phyloP scores from a whole-genome alignment of 2,797 vertebrate genomes.

The Apodemus agrarius region DNA sequence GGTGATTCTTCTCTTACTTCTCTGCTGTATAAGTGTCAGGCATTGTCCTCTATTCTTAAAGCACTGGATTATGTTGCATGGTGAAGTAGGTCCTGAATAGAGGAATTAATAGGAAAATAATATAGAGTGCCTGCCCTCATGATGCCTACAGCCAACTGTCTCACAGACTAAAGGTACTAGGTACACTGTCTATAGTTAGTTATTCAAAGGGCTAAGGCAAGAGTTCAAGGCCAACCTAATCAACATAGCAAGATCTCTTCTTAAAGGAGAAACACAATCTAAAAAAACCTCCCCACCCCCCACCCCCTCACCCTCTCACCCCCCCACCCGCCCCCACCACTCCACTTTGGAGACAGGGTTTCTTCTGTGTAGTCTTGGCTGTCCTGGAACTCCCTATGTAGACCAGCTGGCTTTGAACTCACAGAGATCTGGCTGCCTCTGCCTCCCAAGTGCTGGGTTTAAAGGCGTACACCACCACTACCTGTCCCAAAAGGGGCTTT shows the following conservation, averaged over 20 bases:
- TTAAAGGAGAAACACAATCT: not conserved
- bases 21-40: not conserved
- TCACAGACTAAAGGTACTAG: not conserved
- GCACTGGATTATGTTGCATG: not conserved
- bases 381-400: not conserved
- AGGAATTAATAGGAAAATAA: not conserved
- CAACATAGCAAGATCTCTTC: not conserved
- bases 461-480: not conserved
- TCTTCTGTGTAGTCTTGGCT: not conserved
- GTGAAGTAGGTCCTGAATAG: not conserved
- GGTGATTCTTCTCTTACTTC: not conserved
- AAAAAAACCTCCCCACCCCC: not conserved
- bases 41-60: constrained; percentile 53
- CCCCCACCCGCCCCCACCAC: too few species aligned
- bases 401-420: not conserved
- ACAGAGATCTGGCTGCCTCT: not conserved
- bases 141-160: not conserved
- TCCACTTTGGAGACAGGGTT: not conserved
- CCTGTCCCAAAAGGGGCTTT: not conserved
- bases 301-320: too few species aligned
- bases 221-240: not conserved
- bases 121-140: not conserved
- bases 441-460: not conserved
- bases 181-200: not conserved
- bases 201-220: not conserved